Evolutionary conservation across 2,888 invertebrate genomes (phyloP).

Genomic region (Apocheima hispidaria): DNA sequence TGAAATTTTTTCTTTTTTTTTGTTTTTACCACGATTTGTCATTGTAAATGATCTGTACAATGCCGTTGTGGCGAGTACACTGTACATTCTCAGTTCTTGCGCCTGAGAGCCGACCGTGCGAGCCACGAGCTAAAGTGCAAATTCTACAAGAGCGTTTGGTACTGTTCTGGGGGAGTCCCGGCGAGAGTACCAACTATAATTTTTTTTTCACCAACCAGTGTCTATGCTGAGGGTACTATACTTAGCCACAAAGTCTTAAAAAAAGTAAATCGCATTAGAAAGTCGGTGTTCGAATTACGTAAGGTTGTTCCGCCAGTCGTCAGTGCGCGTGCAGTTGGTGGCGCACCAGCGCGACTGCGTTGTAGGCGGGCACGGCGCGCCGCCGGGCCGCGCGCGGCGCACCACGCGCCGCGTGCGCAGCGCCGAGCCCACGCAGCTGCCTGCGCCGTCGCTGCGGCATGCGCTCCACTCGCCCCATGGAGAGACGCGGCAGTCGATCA

Average conservation of each 20-base stretch:
- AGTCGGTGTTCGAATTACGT: constrained; percentile 63
- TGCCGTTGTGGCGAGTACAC: too few relatives aligned
- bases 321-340: constrained; percentile 81
- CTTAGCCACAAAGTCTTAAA: constrained; percentile 1
- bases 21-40: too few relatives aligned
- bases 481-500: constrained; percentile 93
- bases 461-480: constrained; percentile 95
- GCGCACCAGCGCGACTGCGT: constrained; percentile 96
- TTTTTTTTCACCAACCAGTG: neutral
- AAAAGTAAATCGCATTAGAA: constrained; percentile 33
- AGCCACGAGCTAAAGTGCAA: too few relatives aligned
- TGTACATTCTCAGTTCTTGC: too few relatives aligned
- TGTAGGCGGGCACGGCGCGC: constrained; percentile 93
- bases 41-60: too few relatives aligned
- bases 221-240: neutral
- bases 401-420: constrained; percentile 92
- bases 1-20: too few relatives aligned
- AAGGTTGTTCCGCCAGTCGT: constrained; percentile 78
- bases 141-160: too few relatives aligned
- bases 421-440: constrained; percentile 94
- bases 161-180: too few relatives aligned
- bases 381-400: constrained; percentile 92
- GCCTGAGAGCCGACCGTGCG: too few relatives aligned
- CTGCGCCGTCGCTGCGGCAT: constrained; percentile 93
- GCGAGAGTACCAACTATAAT: neutral